These are phyloP conservation scores for Eurytoma adleriae DNA, from an alignment of 2,888 invertebrate species.

Conservation along the genomic window DNA sequence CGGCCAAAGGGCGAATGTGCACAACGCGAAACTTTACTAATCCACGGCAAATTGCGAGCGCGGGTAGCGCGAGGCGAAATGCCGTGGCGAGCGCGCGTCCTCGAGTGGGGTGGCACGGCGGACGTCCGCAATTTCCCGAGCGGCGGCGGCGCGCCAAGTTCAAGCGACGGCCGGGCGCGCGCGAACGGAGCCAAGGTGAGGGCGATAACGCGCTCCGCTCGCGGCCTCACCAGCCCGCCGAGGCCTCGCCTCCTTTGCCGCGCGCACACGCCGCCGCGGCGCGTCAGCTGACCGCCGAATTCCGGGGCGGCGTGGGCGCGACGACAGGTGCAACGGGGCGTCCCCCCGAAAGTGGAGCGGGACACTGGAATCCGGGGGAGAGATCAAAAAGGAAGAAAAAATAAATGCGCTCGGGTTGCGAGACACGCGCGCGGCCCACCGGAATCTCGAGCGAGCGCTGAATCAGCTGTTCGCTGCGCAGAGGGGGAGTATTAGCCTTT, in stretches of 20 bases:
- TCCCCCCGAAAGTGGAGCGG: background rate
- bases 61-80: background rate
- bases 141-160: background rate
- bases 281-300: background rate
- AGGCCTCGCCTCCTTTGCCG: too few species aligned
- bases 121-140: too few species aligned
- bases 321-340: constrained; percentile 21
- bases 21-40: too few species aligned
- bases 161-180: constrained; percentile 25
- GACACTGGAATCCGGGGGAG: background rate
- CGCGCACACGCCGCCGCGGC: too few species aligned
- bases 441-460: background rate
- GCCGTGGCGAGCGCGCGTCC: background rate
- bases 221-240: background rate
- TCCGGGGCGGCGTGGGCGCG: constrained; percentile 2
- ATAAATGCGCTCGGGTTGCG: background rate
- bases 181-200: constrained; percentile 30
- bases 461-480: constrained; percentile 28
- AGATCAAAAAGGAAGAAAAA: background rate
- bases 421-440: background rate
- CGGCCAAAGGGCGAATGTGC: too few species aligned
- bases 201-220: constrained; percentile 9
- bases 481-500: background rate
- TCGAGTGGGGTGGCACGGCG: background rate
- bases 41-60: too few species aligned